A percentile compares a stretch with the other conserved stretches of the same genome.
These are phyloP conservation scores for Fregetta grallaria DNA, from an alignment of 2,113 vertebrate genomes.

Conservation along the genomic window DNA sequence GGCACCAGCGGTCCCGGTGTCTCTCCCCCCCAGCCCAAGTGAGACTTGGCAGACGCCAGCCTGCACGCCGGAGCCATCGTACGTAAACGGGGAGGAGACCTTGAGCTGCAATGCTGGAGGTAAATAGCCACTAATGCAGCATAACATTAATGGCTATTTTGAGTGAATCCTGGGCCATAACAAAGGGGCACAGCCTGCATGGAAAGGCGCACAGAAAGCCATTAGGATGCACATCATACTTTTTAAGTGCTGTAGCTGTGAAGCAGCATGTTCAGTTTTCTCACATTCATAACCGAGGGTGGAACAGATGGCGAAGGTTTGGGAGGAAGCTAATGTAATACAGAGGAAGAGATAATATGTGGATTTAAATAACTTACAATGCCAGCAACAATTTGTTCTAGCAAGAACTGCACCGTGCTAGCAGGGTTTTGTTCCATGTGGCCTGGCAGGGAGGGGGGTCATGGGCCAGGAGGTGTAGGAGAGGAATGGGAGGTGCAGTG, in stretches of 20 bases:
- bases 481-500: background rate
- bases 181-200: background rate
- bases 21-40: background rate
- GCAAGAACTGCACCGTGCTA: background rate
- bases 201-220: background rate
- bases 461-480: background rate
- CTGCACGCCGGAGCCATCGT: background rate
- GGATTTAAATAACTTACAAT: conserved; percentile 68
- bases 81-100: background rate
- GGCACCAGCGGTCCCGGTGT: background rate
- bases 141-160: background rate
- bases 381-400: conserved; percentile 68
- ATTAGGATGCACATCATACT: conserved; percentile 49
- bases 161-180: background rate
- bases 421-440: conserved; percentile 6
- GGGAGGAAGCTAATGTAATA: conserved; percentile 67
- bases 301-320: conserved; percentile 72
- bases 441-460: background rate
- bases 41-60: background rate
- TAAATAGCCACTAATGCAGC: background rate
- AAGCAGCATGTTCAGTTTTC: conserved; percentile 66
- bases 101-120: background rate
- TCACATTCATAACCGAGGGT: conserved; percentile 67
- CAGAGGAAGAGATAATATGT: conserved; percentile 60
- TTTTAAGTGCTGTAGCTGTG: conserved; percentile 26